These are phyloP conservation scores for Macquaria australasica DNA, from an alignment of 2,113 vertebrate species.

Conservation along the genomic window DNA sequence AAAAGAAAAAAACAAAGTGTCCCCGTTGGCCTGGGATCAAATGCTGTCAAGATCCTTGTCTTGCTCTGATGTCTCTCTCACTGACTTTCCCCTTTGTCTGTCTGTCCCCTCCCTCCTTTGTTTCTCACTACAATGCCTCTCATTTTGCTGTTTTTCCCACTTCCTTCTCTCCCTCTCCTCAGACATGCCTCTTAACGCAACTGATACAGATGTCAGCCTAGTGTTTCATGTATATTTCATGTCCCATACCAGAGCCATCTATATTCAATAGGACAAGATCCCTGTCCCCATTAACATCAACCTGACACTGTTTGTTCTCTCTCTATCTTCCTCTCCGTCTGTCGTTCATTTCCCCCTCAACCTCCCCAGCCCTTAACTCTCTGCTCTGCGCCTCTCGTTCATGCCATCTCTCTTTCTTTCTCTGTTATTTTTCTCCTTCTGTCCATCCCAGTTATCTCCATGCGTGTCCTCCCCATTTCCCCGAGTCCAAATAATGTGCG, in stretches of 20 bases:
- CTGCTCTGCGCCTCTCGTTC: background rate
- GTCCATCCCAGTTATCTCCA: conserved; percentile 33
- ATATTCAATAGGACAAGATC: conserved; percentile 74
- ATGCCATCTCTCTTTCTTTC: background rate
- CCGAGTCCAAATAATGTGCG: conserved; percentile 22
- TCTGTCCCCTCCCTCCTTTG: conserved; percentile 20
- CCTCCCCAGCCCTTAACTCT: background rate
- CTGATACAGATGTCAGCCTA: conserved; percentile 67
- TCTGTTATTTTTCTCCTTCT: background rate
- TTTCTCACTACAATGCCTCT: conserved; percentile 36
- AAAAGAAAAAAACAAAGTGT: conserved; percentile 21
- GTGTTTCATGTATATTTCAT: conserved; percentile 79
- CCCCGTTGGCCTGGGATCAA: conserved; percentile 51
- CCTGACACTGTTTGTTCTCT: conserved; percentile 67
- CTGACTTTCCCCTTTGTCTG: conserved; percentile 29
- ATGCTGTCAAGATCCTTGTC: conserved; percentile 47
- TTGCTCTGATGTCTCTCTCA: conserved; percentile 44
- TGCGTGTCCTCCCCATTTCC: conserved; percentile 5
- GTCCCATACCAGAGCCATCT: conserved; percentile 68
- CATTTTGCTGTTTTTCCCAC: conserved; percentile 36
- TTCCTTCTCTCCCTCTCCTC: conserved; percentile 10
- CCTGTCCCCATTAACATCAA: conserved; percentile 68
- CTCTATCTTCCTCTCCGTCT: conserved; percentile 13
- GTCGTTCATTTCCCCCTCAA: background rate
- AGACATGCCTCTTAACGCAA: conserved; percentile 48